Evolutionary conservation across 2,113 vertebrate genomes (phyloP).

Genomic region (Cyanistes caeruleus): DNA sequence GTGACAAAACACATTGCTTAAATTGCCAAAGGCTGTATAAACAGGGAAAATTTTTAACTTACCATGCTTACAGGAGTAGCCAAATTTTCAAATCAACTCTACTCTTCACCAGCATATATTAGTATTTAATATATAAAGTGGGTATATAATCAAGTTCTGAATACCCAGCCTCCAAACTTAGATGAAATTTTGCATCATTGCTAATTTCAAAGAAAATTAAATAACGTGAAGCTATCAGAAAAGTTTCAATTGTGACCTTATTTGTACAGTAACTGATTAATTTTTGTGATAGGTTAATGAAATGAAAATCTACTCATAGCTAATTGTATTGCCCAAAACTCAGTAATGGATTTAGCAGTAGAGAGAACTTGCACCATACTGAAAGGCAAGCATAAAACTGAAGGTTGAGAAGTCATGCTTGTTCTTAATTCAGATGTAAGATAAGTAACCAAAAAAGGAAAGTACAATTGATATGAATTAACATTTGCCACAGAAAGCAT

Average conservation of each 20-base stretch:
- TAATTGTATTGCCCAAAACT: not conserved
- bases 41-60: slow-evolving; percentile 68
- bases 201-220: not conserved
- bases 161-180: not conserved
- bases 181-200: not conserved
- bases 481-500: not conserved
- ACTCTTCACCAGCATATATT: not conserved
- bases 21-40: slow-evolving; percentile 76
- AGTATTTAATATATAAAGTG: not conserved
- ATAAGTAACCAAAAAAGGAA: not conserved
- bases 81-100: slow-evolving; percentile 23
- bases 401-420: not conserved
- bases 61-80: slow-evolving; percentile 14
- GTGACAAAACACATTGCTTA: slow-evolving; percentile 75
- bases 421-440: not conserved
- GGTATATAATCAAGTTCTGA: not conserved
- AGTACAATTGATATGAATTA: not conserved
- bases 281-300: not conserved
- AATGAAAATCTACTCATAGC: not conserved
- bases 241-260: not conserved
- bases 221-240: not conserved
- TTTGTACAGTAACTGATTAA: not conserved
- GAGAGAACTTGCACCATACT: not conserved
- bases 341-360: not conserved
- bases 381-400: not conserved